Evolutionary conservation across 2,888 invertebrate species (phyloP).

Genomic region (Petrolisthes manimaculis): DNA sequence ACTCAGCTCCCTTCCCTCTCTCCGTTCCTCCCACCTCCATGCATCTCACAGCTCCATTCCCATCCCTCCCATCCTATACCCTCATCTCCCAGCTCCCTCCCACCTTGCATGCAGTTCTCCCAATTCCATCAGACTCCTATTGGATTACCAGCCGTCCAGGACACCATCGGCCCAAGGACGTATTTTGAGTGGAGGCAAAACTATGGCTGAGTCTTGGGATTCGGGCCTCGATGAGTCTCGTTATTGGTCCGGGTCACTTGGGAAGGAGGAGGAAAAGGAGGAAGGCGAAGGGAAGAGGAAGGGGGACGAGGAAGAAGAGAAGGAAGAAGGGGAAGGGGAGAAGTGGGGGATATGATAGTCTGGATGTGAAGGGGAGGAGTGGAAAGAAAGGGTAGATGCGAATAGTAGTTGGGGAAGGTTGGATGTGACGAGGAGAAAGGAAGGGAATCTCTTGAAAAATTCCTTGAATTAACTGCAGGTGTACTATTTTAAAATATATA

Average conservation of each 20-base stretch:
- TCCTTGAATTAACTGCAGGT: too few species aligned
- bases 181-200: conserved; percentile 53
- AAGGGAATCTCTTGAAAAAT: too few species aligned
- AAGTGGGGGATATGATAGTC: too few species aligned
- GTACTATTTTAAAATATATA: too few species aligned
- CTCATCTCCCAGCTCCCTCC: background rate
- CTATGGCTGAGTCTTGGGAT: conserved; percentile 55
- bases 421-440: too few species aligned
- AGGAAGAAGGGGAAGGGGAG: background rate
- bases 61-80: background rate
- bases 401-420: too few species aligned
- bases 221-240: conserved; percentile 35
- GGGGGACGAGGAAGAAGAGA: background rate
- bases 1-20: background rate
- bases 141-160: conserved; percentile 39
- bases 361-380: background rate
- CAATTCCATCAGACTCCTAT: conserved; percentile 58
- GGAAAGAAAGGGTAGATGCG: too few species aligned
- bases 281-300: background rate
- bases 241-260: conserved; percentile 35
- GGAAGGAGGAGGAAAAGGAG: background rate
- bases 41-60: background rate
- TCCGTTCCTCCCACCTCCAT: background rate
- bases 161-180: conserved; percentile 20
- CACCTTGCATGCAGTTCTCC: conserved; percentile 19